Conservation (phyloP, 1,140 invertebrate genomes). For the Eufriesea mexicana region DNA sequence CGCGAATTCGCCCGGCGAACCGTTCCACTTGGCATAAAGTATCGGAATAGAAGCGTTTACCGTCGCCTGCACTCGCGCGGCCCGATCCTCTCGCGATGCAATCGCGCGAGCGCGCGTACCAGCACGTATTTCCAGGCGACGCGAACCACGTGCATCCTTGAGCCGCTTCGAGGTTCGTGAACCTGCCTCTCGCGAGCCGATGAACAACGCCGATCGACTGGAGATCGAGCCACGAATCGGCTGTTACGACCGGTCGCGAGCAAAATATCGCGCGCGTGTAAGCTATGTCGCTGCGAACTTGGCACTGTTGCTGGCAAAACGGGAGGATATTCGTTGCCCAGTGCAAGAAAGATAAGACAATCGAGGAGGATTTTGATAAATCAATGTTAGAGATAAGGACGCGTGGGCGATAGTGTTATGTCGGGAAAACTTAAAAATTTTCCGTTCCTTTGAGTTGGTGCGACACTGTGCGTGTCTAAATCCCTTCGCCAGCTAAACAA, state of each 20-base stretch:
- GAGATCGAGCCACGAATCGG: neutral
- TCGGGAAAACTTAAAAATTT: too few relatives aligned
- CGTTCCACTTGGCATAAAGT: constrained; percentile 38
- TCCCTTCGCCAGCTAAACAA: too few relatives aligned
- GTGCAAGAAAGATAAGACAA: neutral
- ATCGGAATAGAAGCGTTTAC: constrained; percentile 41
- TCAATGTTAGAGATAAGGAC: too few relatives aligned
- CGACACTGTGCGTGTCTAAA: too few relatives aligned
- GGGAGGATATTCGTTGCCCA: neutral
- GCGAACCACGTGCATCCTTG: constrained; percentile 56
- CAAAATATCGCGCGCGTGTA: neutral
- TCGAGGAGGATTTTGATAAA: too few relatives aligned
- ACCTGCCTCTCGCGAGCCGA: constrained; percentile 42
- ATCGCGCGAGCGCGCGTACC: constrained; percentile 34
- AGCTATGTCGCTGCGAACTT: neutral
- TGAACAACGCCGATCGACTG: constrained; percentile 20
- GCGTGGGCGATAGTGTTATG: neutral
- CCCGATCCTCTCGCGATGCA: constrained; percentile 35
- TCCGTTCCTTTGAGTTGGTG: too few relatives aligned
- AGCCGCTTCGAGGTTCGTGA: constrained; percentile 62
- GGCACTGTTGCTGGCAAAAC: neutral
- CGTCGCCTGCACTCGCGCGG: neutral
- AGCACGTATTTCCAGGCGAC: constrained; percentile 20
- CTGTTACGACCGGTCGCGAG: neutral
- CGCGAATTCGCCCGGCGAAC: constrained; percentile 23